Base-by-base conservation (phyloP, 2,797 vertebrate genomes). In the Peromyscus eremicus region DNA sequence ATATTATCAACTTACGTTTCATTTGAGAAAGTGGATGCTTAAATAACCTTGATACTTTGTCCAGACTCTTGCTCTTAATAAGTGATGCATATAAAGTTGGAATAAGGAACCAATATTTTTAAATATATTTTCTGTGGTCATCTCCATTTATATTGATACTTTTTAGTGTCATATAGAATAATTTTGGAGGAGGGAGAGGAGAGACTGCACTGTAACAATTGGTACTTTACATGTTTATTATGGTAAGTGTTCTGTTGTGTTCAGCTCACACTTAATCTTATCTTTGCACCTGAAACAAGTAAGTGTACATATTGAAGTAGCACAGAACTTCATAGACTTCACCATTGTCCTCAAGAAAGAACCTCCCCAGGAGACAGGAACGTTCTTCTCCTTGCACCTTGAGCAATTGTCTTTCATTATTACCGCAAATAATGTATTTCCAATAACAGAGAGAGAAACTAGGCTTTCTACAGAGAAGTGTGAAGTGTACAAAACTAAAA, bases 1-100 rank as follows among this genome's bases (percentile, higher is more conserved):
- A 43, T 82, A 13, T 29, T 46, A 73, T 37, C n/a, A 85, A 79
- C 32, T 7, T 14, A 62, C 55, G 25, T 84, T 87, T 71, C 6
- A 88, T 62, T 46, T 85, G 68, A 95, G 62, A 91, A 94, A 96
- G 85, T 0, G 25, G 19, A 86, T 68, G 29, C 73, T 96, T 85
- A 94, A 77, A 86, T 68, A 81, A 92, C 11, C 29, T 76, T 1
- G 21, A 10, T 80, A 81, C 76, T 55, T 81, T 92, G 16, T 23
- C 32, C n/a, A 92, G 14, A 27, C 5, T 92, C 75, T 73, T 66
- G 62, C 4, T 96, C 55, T 94, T 85, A 68, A n/a, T 92, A 66
- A 97, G 60, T 70, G 5, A 23, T 1, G 29, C 12, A 64, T 17
- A 57, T 27, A 71, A 52, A 79, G 43, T 89, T 85, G 96, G 77